These are phyloP conservation scores for Macrostomum cliftonense DNA, from an alignment of 2,888 invertebrate species.

Conservation along the genomic window DNA sequence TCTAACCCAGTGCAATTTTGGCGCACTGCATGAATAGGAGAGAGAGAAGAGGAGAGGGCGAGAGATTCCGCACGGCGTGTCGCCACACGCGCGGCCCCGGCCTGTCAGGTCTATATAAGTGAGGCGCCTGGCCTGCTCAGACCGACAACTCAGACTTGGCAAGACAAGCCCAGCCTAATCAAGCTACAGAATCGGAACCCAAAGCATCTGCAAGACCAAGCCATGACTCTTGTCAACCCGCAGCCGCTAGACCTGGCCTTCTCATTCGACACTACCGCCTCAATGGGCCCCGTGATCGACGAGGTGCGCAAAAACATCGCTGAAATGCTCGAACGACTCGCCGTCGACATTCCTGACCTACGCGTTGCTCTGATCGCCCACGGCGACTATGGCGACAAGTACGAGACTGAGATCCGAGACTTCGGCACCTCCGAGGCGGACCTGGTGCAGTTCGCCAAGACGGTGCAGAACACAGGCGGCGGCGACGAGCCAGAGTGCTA, in stretches of 20 bases:
- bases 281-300: slow-evolving; percentile 21
- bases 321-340: slow-evolving; percentile 25
- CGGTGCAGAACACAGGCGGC: slow-evolving; percentile 22
- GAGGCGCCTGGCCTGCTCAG: too few species aligned
- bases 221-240: too few species aligned
- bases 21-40: too few species aligned
- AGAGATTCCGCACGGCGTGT: too few species aligned
- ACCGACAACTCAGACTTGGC: too few species aligned
- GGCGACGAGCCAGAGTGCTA: slow-evolving; percentile 29
- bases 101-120: too few species aligned
- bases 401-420: slow-evolving; percentile 24
- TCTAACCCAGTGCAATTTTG: too few species aligned
- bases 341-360: slow-evolving; percentile 25
- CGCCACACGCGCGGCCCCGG: too few species aligned
- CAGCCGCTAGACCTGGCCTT: slow-evolving; percentile 21
- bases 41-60: too few species aligned
- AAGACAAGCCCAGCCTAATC: too few species aligned
- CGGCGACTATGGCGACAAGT: slow-evolving; percentile 31
- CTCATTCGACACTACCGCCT: slow-evolving; percentile 26
- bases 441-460: slow-evolving; percentile 20
- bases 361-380: slow-evolving; percentile 27
- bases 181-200: too few species aligned
- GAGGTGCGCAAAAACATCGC: slow-evolving; percentile 21
- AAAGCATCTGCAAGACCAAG: background rate
- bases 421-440: slow-evolving; percentile 19